These are phyloP conservation scores for Gallinago stenura DNA, from an alignment of 2,797 vertebrate species.

Conservation along the genomic window DNA sequence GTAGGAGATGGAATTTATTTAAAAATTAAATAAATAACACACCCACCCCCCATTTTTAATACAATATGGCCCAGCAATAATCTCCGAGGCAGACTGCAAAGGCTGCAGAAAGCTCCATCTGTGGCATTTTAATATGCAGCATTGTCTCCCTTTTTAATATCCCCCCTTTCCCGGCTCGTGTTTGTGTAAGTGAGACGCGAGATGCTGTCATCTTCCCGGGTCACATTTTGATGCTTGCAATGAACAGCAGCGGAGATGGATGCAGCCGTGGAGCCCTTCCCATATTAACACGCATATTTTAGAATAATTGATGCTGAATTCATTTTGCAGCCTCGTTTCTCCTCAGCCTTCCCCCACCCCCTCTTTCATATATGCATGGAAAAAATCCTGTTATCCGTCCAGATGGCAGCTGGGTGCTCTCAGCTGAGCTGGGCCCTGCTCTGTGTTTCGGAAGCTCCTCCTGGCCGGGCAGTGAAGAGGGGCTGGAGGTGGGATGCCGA, in stretches of 20 bases:
- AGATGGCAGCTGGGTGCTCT: slow-evolving; percentile 72
- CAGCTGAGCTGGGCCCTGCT: slow-evolving; percentile 9
- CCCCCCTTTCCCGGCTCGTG: slow-evolving; percentile 6
- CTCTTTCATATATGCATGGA: slow-evolving; percentile 23
- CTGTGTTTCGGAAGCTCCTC: neutral
- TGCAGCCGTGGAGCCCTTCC: slow-evolving; percentile 22
- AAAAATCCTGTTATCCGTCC: slow-evolving; percentile 61
- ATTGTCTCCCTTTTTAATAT: slow-evolving; percentile 50
- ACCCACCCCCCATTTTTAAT: slow-evolving; percentile 47
- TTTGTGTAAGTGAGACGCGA: slow-evolving; percentile 25
- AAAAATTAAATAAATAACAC: slow-evolving; percentile 75
- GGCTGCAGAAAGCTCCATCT: slow-evolving; percentile 52
- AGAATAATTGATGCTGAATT: slow-evolving; percentile 73
- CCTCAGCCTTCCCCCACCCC: slow-evolving; percentile 27
- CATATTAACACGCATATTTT: slow-evolving; percentile 67
- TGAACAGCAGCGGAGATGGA: slow-evolving; percentile 49
- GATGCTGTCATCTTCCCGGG: slow-evolving; percentile 42
- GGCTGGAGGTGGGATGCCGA: neutral
- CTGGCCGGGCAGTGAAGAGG: neutral
- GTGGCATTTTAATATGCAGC: slow-evolving; percentile 65
- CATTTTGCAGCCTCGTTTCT: slow-evolving; percentile 48
- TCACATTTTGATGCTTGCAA: slow-evolving; percentile 44
- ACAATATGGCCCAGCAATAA: slow-evolving; percentile 63
- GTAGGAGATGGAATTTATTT: slow-evolving; percentile 66
- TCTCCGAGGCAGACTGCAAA: slow-evolving; percentile 46